Base-by-base conservation (phyloP, 2,888 invertebrate genomes). In the Macaria liturata region DNA sequence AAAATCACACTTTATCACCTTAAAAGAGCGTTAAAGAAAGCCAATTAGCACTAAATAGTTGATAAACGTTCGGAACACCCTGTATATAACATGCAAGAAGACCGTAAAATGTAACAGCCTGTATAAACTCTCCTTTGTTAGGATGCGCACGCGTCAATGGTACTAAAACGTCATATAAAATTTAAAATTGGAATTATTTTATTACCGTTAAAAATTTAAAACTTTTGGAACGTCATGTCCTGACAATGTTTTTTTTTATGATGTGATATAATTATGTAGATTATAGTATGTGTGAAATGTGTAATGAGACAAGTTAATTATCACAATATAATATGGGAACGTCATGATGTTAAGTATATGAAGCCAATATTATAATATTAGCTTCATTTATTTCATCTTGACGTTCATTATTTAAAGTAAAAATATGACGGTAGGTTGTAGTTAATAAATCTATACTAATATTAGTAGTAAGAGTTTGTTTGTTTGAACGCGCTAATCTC, bases 1-100 rank as follows among this genome's bases (percentile, higher is more conserved):
- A 49, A 65, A 72, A 70, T 68, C 66, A 66, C 72, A 59, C 70
- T 70, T 69, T 69, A 71, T 69, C 63, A 72, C 63, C 55, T 49
- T 64, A 9, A 20, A 49, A 53, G 39, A 45, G 61, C 47, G 60
- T 71, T 75, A 83, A 86, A 84, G 77, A 68, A 68, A 70, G 62
- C 72, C 83, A 88, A 86, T 89, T 83, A 86, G 76, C 80, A 81
- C 81, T 87, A 84, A 88, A 85, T 76, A 78, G 73, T 70, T 72
- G 74, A 79, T 83, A 79, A 68, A 87, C 79, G 74, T 69, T 70
- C 65, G 69, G 61, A 66, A 68, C 71, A 70, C 73, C 71, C 79
- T 84, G 84, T 85, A 84, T 83, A 83, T 74, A 67, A 61, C 64
- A 68, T 72, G 75, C 74, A 70, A 72, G 65, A 53, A 68, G 71